A percentile compares a stretch with the other conserved stretches of the same genome.
Conservation (phyloP, 2,888 invertebrate genomes). For the Brachylomia viminalis region DNA sequence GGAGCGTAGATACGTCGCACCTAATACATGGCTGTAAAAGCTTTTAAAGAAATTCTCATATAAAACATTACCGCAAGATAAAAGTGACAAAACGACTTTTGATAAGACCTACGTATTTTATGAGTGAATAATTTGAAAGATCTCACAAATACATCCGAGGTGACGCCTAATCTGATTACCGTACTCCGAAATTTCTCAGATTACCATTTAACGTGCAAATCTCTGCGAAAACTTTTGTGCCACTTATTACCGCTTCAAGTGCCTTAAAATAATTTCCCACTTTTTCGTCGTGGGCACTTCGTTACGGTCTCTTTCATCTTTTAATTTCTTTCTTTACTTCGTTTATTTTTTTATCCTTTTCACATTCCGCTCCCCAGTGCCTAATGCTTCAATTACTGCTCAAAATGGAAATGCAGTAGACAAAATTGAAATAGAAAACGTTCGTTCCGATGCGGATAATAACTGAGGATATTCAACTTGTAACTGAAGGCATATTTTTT, state of each 20-base stretch:
- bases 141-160: conserved; percentile 77
- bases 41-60: conserved; percentile 63
- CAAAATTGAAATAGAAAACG: conserved; percentile 70
- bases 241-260: conserved; percentile 83
- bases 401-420: conserved; percentile 72
- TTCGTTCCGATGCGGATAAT: conserved; percentile 69
- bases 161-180: conserved; percentile 81
- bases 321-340: conserved; percentile 81
- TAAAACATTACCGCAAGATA: conserved; percentile 65
- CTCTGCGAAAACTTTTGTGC: conserved; percentile 80
- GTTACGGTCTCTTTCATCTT: conserved; percentile 83
- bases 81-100: conserved; percentile 73
- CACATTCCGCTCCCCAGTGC: conserved; percentile 71
- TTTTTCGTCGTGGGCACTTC: conserved; percentile 81
- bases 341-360: conserved; percentile 77
- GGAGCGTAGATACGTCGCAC: conserved; percentile 43
- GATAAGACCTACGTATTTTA: conserved; percentile 73
- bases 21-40: conserved; percentile 52
- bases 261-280: conserved; percentile 83
- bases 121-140: conserved; percentile 76
- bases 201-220: conserved; percentile 83
- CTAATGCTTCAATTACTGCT: conserved; percentile 77
- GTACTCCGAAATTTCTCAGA: conserved; percentile 80
- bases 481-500: conserved; percentile 63
- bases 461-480: conserved; percentile 56